Evolutionary conservation across 2,888 invertebrate genomes (phyloP).

Genomic region (Rotaria socialis): DNA sequence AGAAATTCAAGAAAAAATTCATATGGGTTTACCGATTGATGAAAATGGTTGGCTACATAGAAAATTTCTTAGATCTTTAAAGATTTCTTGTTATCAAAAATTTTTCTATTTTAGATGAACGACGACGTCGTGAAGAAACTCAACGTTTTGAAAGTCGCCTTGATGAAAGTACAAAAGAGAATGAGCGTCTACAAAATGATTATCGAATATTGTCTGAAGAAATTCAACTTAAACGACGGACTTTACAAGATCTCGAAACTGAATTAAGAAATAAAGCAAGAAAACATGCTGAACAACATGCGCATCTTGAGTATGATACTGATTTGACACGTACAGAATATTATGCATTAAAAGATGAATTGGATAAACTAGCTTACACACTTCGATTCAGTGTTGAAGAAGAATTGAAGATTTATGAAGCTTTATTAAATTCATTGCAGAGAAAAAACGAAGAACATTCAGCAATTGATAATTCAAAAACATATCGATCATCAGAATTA

Average conservation of each 20-base stretch:
- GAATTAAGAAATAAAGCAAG: not conserved
- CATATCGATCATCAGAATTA: not conserved
- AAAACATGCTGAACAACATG: not conserved
- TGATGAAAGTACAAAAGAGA: not conserved
- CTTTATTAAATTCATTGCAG: constrained; percentile 28
- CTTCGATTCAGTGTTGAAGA: constrained; percentile 27
- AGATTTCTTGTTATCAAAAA: too few relatives aligned
- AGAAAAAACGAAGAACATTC: not conserved
- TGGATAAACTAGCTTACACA: constrained; percentile 24
- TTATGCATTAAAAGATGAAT: constrained; percentile 25
- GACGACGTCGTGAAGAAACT: not conserved
- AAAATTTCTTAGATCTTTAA: not conserved
- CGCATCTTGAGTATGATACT: not conserved
- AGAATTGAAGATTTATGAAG: constrained; percentile 29
- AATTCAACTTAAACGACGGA: constrained; percentile 17
- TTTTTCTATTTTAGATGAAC: not conserved
- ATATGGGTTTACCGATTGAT: not conserved
- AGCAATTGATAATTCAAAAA: not conserved
- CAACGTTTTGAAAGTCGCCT: constrained; percentile 17
- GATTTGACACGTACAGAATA: not conserved
- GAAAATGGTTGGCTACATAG: not conserved
- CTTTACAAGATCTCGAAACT: constrained; percentile 9
- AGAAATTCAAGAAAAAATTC: constrained; percentile 13
- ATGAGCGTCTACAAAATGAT: constrained; percentile 8
- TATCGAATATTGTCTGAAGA: constrained; percentile 1